Conservation (phyloP, 1,140 invertebrate species). For the Micrasema minimum region DNA sequence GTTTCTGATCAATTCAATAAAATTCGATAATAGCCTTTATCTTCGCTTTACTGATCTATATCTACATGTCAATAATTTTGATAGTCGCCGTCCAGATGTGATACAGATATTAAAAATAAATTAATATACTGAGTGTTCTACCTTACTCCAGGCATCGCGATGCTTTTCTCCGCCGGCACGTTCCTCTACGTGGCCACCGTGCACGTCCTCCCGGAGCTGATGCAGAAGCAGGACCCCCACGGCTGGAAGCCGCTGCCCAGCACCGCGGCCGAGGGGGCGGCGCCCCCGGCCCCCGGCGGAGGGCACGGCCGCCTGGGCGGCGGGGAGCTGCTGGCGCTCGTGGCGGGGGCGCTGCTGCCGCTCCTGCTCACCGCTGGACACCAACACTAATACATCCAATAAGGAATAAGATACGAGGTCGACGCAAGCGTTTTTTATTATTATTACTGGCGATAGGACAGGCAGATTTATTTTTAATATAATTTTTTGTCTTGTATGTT, state of each 20-base stretch:
- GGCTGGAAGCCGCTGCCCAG: conserved; percentile 59
- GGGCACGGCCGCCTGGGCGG: conserved; percentile 70
- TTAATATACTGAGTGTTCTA: no score
- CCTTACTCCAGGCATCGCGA: conserved; percentile 94
- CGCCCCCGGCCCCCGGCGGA: conserved; percentile 31
- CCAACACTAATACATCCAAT: conserved; percentile 88
- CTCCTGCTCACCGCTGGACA: conserved; percentile 90
- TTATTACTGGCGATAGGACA: no score
- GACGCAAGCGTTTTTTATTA: no score
- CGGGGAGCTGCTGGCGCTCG: conserved; percentile 84
- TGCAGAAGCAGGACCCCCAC: conserved; percentile 63
- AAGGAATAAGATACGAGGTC: no score
- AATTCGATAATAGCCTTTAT: no score
- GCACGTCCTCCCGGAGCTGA: conserved; percentile 95
- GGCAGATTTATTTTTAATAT: no score
- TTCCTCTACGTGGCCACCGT: conserved; percentile 99
- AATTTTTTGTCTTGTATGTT: no score
- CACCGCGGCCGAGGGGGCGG: conserved; percentile 36
- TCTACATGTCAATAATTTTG: no score
- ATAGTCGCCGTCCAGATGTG: no score
- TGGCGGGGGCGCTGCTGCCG: conserved; percentile 87
- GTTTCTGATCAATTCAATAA: no score
- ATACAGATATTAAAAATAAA: no score
- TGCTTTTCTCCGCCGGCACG: conserved; percentile 98
- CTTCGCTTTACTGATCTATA: no score